phyloP scores from a whole-genome alignment of 2,797 vertebrate species.

The Phataginus tetradactyla region DNA sequence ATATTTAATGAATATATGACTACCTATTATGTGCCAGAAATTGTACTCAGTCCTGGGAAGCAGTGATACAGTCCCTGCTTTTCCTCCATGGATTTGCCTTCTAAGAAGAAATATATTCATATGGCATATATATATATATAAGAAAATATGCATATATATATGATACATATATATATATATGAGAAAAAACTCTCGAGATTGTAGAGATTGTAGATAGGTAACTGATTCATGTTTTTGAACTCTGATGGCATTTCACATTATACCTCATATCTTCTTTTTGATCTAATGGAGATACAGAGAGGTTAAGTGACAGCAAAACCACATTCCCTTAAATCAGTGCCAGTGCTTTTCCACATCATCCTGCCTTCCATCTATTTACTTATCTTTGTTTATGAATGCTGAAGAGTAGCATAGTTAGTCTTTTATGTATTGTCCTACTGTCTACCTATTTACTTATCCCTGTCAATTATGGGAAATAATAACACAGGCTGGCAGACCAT shows the following conservation, averaged over 20 bases:
- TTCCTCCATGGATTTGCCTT: neutral
- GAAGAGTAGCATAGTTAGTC: neutral
- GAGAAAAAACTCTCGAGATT: neutral
- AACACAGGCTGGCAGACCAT: neutral
- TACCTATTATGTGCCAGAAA: neutral
- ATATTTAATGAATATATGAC: neutral
- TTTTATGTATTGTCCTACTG: neutral
- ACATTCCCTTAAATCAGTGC: neutral
- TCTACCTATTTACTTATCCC: neutral
- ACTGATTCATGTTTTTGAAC: neutral
- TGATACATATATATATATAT: neutral
- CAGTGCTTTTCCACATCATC: neutral
- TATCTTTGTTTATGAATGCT: neutral
- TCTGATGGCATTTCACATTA: neutral
- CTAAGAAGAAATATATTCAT: neutral
- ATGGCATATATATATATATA: neutral
- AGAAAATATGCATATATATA: neutral
- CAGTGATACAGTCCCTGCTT: neutral
- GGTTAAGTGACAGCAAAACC: constrained; percentile 12
- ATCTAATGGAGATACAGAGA: neutral
- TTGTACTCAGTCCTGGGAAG: neutral
- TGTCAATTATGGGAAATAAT: neutral
- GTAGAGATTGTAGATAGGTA: neutral
- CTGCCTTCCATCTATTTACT: neutral
- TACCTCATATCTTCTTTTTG: constrained; percentile 19